Base-by-base conservation (phyloP, 2,113 vertebrate species). In the Odobenus rosmarus region DNA sequence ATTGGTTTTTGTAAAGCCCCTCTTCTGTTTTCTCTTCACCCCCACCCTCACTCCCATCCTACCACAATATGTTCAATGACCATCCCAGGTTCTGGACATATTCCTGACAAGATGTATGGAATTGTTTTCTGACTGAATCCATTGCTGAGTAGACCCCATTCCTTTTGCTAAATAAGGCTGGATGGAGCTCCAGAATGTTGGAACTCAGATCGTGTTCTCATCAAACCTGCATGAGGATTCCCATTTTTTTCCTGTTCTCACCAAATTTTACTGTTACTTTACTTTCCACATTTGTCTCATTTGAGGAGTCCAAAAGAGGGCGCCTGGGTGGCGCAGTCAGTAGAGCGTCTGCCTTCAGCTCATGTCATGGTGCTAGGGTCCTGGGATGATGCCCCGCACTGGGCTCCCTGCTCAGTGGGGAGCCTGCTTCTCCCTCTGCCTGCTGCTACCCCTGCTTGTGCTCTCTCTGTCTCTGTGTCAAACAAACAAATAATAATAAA, bases 371-470 rank as follows among this genome's bases (percentile, higher is more conserved):
- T n/a, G 16, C 64, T 33, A n/a, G 64, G 64, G 16, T n/a, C 31
- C 13, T 15, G 62, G 62, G 14, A 33, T 33, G 1, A 1, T 33
- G 31, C 12, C 31, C 62, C 0, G 31, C 62, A 16, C 7, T 5
- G 33, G 62, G 12, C 24, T 62, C 61, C 6, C 62, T 64, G 62
- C 62, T 64, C 62, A 31, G 62, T 6, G 13, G 13, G 62, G 13
- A 64, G 13, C 1, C 28, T 15, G 62, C 28, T 15, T 64, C 2
- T 31, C 5, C 62, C 62, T 64, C 62, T 31, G 61, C 28, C 61
- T 31, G 62, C 62, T 31, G 13, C 28, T 31, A 1, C 2, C 28
- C 14, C 28, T 31, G 62, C 62, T 14, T 31, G 61, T 4, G 3
- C 26, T 31, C 26, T 62, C 61, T 14, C 28, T 64, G 28, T 64